Percentiles rank a stretch among this genome's conserved stretches.
Evolutionary conservation across 2,113 vertebrate species (phyloP).

Genomic region (Perca fluviatilis): DNA sequence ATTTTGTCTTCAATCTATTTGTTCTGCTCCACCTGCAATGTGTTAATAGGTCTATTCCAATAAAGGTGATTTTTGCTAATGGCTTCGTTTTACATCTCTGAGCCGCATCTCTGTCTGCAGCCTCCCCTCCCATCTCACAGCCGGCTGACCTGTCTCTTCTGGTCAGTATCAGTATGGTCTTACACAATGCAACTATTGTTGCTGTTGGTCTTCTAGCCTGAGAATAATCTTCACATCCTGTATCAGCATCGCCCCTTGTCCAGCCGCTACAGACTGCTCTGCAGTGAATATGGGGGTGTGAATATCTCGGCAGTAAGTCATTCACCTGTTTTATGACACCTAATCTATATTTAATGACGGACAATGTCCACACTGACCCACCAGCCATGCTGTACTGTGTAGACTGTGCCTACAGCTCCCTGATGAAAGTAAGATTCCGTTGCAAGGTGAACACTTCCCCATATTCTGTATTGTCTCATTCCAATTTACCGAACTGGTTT

Average conservation of each 20-base stretch:
- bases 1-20: slow-evolving; percentile 22
- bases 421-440: neutral
- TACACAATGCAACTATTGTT: slow-evolving; percentile 8
- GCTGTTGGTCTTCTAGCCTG: neutral
- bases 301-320: slow-evolving; percentile 8
- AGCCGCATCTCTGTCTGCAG: slow-evolving; percentile 37
- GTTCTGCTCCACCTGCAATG: slow-evolving; percentile 36
- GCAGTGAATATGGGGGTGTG: slow-evolving; percentile 13
- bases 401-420: neutral
- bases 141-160: slow-evolving; percentile 25
- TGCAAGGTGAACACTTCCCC: neutral
- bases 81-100: slow-evolving; percentile 49
- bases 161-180: slow-evolving; percentile 27
- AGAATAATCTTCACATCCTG: slow-evolving; percentile 26
- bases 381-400: neutral
- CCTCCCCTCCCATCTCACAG: slow-evolving; percentile 29
- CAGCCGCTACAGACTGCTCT: neutral
- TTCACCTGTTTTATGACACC: neutral
- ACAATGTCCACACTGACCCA: slow-evolving; percentile 13
- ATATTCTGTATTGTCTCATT: neutral
- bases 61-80: slow-evolving; percentile 37
- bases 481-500: neutral
- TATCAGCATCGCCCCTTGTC: neutral
- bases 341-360: neutral
- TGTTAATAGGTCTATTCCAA: slow-evolving; percentile 29